A percentile compares a stretch with the other conserved stretches of the same genome.
Evolutionary conservation across 2,888 invertebrate species (phyloP).

Genomic region (Notodromas monacha): DNA sequence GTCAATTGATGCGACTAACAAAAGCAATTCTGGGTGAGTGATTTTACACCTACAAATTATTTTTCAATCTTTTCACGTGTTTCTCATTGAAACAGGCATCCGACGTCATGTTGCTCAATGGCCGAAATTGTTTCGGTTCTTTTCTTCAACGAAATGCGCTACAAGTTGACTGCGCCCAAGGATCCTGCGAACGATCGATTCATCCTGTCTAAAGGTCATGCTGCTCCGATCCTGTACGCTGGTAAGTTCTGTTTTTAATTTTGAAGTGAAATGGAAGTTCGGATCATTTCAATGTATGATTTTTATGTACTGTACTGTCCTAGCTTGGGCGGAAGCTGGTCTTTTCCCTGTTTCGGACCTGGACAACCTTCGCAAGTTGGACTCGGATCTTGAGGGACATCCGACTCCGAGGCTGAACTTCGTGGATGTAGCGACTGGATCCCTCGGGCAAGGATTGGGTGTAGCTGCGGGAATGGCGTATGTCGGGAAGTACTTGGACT

Average conservation of each 20-base stretch:
- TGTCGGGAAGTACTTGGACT: too few species aligned
- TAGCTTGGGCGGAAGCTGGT: slow-evolving; percentile 22
- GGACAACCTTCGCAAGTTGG: slow-evolving; percentile 17
- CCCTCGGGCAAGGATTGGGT: too few species aligned
- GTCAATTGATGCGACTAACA: too few species aligned
- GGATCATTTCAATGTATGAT: too few species aligned
- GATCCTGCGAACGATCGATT: slow-evolving; percentile 21
- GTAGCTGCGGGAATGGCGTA: too few species aligned
- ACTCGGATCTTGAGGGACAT: slow-evolving; percentile 22
- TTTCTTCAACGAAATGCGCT: slow-evolving; percentile 22
- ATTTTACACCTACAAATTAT: too few species aligned
- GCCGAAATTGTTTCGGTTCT: slow-evolving; percentile 24
- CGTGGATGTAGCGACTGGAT: slow-evolving; percentile 25
- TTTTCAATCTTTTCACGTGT: too few species aligned
- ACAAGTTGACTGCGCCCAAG: slow-evolving; percentile 18
- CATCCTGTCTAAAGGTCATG: slow-evolving; percentile 24
- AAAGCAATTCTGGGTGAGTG: too few species aligned
- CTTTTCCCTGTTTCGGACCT: slow-evolving; percentile 16
- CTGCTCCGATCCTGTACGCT: slow-evolving; percentile 23
- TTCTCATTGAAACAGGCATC: slow-evolving; percentile 16
- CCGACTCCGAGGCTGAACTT: slow-evolving; percentile 23
- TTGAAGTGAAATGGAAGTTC: too few species aligned
- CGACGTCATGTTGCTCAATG: slow-evolving; percentile 20
- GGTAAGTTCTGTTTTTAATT: too few species aligned
- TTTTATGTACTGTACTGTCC: too few species aligned